These are phyloP conservation scores for Tapirus indicus DNA, from an alignment of 2,797 vertebrate genomes.

Conservation along the genomic window DNA sequence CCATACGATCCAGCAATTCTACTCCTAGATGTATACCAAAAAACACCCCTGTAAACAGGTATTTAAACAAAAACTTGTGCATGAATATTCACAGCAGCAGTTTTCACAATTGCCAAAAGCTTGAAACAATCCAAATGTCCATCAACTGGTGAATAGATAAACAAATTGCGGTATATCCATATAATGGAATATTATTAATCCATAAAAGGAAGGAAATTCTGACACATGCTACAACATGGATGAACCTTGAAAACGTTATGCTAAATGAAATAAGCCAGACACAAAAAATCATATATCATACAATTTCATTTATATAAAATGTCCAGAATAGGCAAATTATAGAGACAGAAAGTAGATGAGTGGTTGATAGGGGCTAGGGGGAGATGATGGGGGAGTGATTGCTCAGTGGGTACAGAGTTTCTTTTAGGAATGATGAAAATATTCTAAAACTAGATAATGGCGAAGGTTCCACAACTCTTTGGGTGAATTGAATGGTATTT, in stretches of 20 bases:
- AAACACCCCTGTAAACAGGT: background rate
- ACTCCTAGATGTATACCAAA: background rate
- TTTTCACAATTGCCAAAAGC: background rate
- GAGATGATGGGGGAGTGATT: background rate
- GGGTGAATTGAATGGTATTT: background rate
- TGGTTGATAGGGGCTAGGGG: background rate
- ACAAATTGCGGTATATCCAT: background rate
- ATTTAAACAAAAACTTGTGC: background rate
- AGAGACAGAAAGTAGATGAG: background rate
- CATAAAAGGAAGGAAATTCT: background rate
- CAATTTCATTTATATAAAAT: background rate
- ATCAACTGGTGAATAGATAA: background rate
- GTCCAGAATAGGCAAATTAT: background rate
- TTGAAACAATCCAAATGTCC: background rate
- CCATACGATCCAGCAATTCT: background rate
- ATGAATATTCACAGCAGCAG: background rate
- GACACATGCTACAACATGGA: background rate
- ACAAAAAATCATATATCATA: background rate
- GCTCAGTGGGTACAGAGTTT: background rate
- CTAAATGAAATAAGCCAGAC: slow-evolving; percentile 1
- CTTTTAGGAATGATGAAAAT: background rate
- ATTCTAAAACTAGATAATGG: background rate
- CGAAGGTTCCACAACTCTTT: background rate
- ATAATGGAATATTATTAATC: background rate
- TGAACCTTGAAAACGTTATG: background rate